Base-by-base conservation (phyloP, 2,888 invertebrate species). In the Anodontia alba region DNA sequence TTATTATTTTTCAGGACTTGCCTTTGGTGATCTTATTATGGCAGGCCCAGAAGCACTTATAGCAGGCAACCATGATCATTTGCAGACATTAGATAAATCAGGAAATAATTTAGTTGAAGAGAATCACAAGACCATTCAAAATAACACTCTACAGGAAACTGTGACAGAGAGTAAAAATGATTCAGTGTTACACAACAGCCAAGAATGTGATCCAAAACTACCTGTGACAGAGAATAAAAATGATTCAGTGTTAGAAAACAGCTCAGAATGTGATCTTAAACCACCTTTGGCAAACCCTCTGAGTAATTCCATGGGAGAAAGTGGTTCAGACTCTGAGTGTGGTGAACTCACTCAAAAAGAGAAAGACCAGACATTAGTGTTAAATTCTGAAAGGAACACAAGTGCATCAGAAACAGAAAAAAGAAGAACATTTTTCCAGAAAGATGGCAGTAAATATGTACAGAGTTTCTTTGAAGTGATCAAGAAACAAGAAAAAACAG, bases 401-500 rank as follows among this genome's bases (percentile, higher is more conserved):
- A 38, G 12, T 38, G 5, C 38, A 38, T 8, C 12, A 20, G 77
- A 77, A 7, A 33, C 70, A 29, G 46, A 57, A 36, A 72, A 68
- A 20, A 46, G 80, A 49, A 79, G 75, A 62, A 33, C 77, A 17
- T 88, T 86, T 73, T 87, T 88, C 74, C 81, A 83, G 12, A 71
- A 77, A 23, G 81, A 79, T 66, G 80, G 82, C 1, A 69, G 43
- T 1, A 69, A 73, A 26, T 80, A 68, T 43, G 82, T 83, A 57
- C 86, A 86, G 54, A 89, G 83, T 77, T 86, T 90, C 71, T 79
- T 89, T 71, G 71, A 83, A n/a, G 68, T 86, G 10, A 78, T 89
- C 10, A 73, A 78, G 31, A 82, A 87, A 31, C 72, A 83, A 31
- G 74, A 84, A 20, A 84, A 88, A 74, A 76, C 82, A 87, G 87